phyloP scores from a whole-genome alignment of 2,888 invertebrate species.

The Dendrolimus houi region DNA sequence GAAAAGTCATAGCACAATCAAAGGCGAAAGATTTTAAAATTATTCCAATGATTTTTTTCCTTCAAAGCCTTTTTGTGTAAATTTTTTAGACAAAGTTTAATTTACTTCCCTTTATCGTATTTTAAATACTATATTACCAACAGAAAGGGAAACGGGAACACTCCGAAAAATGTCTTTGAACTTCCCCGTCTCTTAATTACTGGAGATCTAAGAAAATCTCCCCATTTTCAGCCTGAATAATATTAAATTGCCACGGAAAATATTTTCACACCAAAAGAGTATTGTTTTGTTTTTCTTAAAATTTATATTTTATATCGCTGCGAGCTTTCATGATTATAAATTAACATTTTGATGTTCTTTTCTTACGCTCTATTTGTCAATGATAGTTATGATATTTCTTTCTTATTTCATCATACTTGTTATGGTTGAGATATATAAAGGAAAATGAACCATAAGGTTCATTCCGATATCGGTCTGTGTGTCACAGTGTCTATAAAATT shows the following conservation, averaged over 20 bases:
- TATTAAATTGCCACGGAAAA: slow-evolving; percentile 1
- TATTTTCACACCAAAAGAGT: background rate
- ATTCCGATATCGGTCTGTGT: no score
- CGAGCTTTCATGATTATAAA: background rate
- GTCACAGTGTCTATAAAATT: no score
- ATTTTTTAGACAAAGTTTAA: slow-evolving; percentile 32
- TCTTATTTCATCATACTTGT: no score
- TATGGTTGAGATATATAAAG: no score
- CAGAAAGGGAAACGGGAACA: background rate
- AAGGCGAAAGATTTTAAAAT: slow-evolving; percentile 4
- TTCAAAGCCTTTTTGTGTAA: slow-evolving; percentile 1
- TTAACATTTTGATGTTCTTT: no score
- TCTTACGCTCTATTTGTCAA: no score
- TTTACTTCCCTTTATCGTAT: slow-evolving; percentile 28
- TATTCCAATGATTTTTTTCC: slow-evolving; percentile 9
- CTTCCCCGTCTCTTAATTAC: slow-evolving; percentile 5
- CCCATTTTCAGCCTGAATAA: slow-evolving; percentile 4
- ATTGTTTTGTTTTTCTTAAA: background rate
- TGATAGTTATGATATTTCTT: no score
- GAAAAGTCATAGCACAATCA: background rate
- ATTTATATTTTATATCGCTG: slow-evolving; percentile 2
- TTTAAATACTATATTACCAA: slow-evolving; percentile 5
- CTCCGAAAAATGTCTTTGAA: slow-evolving; percentile 1
- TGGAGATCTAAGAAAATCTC: slow-evolving; percentile 1
- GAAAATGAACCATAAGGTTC: no score